These are phyloP conservation scores for Phocoena sinus DNA, from an alignment of 2,113 vertebrate genomes.

Conservation along the genomic window DNA sequence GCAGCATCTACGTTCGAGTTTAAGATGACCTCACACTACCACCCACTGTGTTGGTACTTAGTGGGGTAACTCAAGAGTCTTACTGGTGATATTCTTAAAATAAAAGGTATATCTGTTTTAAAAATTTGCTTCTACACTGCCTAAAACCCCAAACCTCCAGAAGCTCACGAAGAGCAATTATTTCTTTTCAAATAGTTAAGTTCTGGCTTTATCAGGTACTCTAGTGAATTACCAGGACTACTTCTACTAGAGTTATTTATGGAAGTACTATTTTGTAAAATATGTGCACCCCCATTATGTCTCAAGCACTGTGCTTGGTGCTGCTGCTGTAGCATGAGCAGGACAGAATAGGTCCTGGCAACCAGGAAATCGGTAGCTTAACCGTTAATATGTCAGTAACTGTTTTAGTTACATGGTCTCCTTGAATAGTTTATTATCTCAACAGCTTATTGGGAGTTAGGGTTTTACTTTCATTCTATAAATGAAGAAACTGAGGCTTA, in stretches of 20 bases:
- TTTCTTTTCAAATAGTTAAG: constrained; percentile 4
- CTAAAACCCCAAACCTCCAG: neutral
- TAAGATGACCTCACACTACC: neutral
- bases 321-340: neutral
- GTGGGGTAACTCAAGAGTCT: neutral
- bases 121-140: neutral
- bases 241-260: neutral
- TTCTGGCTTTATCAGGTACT: neutral
- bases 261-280: neutral
- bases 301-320: neutral
- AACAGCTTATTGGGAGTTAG: neutral
- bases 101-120: neutral
- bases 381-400: neutral
- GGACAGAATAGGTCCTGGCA: neutral
- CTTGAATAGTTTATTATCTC: neutral
- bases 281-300: neutral
- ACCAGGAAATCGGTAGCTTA: neutral
- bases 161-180: neutral
- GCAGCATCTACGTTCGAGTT: neutral
- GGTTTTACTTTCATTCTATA: neutral
- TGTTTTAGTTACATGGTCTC: neutral
- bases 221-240: neutral
- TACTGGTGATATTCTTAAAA: neutral
- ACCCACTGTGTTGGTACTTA: neutral
- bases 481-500: neutral